Percentiles rank a stretch among this genome's conserved stretches.
phyloP scores from a whole-genome alignment of 2,113 vertebrate genomes.

The Xiphorhynchus elegans region DNA sequence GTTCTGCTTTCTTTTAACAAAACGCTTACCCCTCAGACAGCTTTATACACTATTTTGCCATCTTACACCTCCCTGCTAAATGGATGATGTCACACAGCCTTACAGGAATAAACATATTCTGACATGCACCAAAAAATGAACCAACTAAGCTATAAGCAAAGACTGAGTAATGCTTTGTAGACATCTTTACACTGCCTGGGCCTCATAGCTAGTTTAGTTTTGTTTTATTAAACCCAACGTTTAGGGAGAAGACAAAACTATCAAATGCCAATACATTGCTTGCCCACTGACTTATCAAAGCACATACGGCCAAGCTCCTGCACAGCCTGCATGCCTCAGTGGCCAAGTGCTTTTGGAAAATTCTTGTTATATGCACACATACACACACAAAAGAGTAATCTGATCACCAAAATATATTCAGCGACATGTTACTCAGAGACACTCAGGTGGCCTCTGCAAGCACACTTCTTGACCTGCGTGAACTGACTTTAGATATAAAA shows the following conservation, averaged over 20 bases:
- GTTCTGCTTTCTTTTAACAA: not conserved
- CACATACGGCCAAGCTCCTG: not conserved
- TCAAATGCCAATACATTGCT: not conserved
- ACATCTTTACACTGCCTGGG: not conserved
- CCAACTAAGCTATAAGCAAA: not conserved
- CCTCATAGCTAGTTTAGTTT: not conserved
- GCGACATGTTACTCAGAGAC: not conserved
- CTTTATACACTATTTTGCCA: not conserved
- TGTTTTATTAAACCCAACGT: not conserved
- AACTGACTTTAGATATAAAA: not conserved
- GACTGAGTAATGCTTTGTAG: not conserved
- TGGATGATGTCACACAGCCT: conserved; percentile 11
- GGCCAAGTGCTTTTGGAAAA: not conserved
- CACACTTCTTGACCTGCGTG: not conserved
- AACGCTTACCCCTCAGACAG: not conserved
- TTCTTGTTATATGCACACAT: not conserved
- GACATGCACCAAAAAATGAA: not conserved
- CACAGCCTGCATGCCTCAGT: not conserved
- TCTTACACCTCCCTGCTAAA: not conserved
- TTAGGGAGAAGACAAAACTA: not conserved
- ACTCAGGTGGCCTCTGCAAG: not conserved
- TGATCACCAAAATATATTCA: not conserved
- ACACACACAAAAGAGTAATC: not conserved
- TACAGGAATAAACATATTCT: conserved; percentile 5
- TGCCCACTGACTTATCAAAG: not conserved